Conservation (phyloP, 2,888 invertebrate genomes). For the Seira musarum region DNA sequence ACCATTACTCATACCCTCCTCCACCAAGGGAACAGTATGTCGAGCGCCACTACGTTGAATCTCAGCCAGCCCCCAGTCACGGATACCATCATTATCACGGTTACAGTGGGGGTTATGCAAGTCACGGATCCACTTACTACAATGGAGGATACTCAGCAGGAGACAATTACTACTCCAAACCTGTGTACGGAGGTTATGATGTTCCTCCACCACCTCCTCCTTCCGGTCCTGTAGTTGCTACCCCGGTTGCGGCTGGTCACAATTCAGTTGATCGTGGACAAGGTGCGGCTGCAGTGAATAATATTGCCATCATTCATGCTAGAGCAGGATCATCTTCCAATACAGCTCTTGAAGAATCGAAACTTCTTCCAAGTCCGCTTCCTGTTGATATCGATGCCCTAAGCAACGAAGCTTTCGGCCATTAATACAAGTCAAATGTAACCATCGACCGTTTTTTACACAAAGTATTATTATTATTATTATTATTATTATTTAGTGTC, state of each 20-base stretch:
- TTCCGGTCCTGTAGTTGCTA: background rate
- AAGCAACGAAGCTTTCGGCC: no score
- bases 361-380: conserved; percentile 1
- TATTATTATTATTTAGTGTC: no score
- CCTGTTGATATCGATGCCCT: conserved; percentile 10
- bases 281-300: conserved; percentile 44
- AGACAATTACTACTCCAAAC: conserved; percentile 6
- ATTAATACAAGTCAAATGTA: no score
- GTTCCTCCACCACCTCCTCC: background rate
- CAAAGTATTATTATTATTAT: no score
- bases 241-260: conserved; percentile 7
- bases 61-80: background rate
- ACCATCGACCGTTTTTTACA: no score
- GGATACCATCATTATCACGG: conserved; percentile 34
- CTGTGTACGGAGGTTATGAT: conserved; percentile 27
- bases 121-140: background rate
- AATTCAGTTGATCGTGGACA: conserved; percentile 37
- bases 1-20: conserved; percentile 16
- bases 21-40: conserved; percentile 5
- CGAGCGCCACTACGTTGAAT: background rate
- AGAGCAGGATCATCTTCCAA: background rate
- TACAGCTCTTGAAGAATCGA: background rate
- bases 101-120: background rate
- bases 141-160: conserved; percentile 11
- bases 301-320: conserved; percentile 46